Base-by-base conservation (phyloP, 2,113 vertebrate species). In the Phalacrocorax pelagicus region DNA sequence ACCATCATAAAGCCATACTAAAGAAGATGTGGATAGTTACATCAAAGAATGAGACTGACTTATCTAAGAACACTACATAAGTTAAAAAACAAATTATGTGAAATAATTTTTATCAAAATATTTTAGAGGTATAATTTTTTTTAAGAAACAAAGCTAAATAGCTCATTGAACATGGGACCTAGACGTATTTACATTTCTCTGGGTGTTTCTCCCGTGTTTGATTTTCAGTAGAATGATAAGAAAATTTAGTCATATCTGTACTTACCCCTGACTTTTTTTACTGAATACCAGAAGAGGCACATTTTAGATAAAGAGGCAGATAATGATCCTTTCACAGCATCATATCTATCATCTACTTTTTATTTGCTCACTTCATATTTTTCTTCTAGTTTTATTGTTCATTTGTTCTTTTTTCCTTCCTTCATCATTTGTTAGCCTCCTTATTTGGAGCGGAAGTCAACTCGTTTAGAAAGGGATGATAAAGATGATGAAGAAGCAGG, bases 231-330 rank as follows among this genome's bases (percentile, higher is more conserved):
- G 34, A 88, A 67, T 54, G 0, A 12, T 42, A 30, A 17, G 1
- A 57, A 30, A n/a, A n/a, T 4, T 61, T 80, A 38, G 11, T 21
- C 58, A 69, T 54, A 66, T 32, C 6, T 51, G 27, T 67, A 47
- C 21, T 47, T 51, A 26, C 1, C 0, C 7, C 10, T 38, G 0
- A 10, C 2, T 19, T 23, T 32, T 36, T 47, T 71, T 62, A 49
- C 26, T 15, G 12, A 74, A 12, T 70, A 24, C 4, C 12, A 24
- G 29, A 17, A 57, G 5, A 83, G 30, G 4, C 3, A 54, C 2
- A 20, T 54, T 87, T 69, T 54, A 34, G 13, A 36, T 29, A 49
- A 91, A 58, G 21, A 81, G 2, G 15, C 17, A 44, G 21, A 26
- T 29, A 72, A 19, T 1, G 38, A 38, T 38, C 34, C 11, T 42